Evolutionary conservation across 2,113 vertebrate genomes (phyloP).

Genomic region (Rostratula benghalensis): DNA sequence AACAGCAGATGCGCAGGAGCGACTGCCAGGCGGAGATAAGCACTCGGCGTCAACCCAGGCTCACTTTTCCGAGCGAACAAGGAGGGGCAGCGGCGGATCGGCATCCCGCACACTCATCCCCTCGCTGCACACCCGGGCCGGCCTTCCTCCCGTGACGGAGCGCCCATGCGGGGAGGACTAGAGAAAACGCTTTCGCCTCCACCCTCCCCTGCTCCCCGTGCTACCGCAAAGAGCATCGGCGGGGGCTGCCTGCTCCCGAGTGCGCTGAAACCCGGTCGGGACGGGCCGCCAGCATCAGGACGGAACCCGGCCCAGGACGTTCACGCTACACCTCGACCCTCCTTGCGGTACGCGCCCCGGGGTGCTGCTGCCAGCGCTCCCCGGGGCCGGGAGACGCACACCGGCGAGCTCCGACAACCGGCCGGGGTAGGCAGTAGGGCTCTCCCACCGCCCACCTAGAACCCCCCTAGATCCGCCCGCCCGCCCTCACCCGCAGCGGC

Average conservation of each 20-base stretch:
- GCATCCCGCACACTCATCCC: not conserved
- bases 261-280: not conserved
- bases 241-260: not conserved
- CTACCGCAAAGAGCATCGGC: not conserved
- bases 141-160: too few relatives aligned
- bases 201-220: not conserved
- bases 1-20: not conserved
- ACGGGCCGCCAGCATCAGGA: not conserved
- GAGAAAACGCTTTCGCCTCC: not conserved
- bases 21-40: not conserved
- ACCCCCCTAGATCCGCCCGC: not conserved
- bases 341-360: not conserved
- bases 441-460: not conserved
- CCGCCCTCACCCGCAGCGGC: not conserved
- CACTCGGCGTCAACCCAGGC: not conserved
- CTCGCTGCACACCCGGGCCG: not conserved
- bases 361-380: not conserved
- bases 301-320: not conserved
- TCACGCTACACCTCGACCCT: too few relatives aligned
- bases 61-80: not conserved
- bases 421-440: too few relatives aligned
- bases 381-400: not conserved
- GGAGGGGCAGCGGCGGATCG: not conserved
- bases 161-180: accelerated
- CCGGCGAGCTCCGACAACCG: not conserved